Conservation (phyloP, 2,113 vertebrate genomes). For the Cromileptes altivelis region DNA sequence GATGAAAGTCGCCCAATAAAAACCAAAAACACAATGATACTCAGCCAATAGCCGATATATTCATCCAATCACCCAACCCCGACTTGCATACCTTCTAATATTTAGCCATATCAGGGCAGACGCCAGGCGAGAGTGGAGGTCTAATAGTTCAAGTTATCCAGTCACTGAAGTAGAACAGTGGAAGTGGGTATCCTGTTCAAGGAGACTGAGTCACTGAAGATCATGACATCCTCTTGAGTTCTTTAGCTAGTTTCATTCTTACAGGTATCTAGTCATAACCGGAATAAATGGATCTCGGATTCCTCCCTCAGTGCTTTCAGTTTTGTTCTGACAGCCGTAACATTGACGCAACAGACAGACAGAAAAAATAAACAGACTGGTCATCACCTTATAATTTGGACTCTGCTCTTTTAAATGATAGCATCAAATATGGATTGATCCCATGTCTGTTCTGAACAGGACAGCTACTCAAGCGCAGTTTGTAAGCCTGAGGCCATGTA, state of each 20-base stretch:
- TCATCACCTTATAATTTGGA: constrained; percentile 20
- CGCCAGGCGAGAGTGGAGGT: neutral
- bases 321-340: constrained; percentile 1
- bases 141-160: neutral
- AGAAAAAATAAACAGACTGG: constrained; percentile 3
- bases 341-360: neutral
- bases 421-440: constrained; percentile 33
- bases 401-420: constrained; percentile 41
- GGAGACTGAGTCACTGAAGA: neutral
- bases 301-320: neutral
- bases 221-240: neutral
- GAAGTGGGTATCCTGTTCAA: neutral
- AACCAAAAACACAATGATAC: too few relatives aligned
- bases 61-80: too few relatives aligned
- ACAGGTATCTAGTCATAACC: neutral
- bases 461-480: constrained; percentile 18
- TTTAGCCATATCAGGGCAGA: constrained; percentile 17
- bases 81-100: constrained; percentile 28
- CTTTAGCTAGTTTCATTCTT: neutral
- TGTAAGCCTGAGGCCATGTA: constrained; percentile 16
- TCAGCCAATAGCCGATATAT: too few relatives aligned
- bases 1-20: too few relatives aligned
- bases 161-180: neutral
- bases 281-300: neutral
- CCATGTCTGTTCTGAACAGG: constrained; percentile 36